A percentile compares a stretch with the other conserved stretches of the same genome.
These are phyloP conservation scores for Esperia sulphurella DNA, from an alignment of 2,888 invertebrate genomes.

Conservation along the genomic window DNA sequence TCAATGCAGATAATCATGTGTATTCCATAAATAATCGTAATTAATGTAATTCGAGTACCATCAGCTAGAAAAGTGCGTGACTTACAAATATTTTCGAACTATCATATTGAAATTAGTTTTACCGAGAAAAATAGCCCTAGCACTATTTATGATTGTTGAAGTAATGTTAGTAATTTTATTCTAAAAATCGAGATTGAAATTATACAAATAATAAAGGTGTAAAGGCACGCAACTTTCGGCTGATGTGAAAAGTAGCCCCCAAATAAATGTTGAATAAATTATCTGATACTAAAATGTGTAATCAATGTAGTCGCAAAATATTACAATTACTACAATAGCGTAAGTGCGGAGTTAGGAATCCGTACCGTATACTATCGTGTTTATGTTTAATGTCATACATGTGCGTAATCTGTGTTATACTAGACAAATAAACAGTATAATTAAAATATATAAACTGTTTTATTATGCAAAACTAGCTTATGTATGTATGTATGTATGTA, in stretches of 20 bases:
- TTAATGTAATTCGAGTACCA: neutral
- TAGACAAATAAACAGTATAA: conserved; percentile 14
- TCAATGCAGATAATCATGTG: neutral
- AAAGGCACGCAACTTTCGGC: too few species aligned
- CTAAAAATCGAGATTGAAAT: too few species aligned
- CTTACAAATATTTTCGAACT: neutral
- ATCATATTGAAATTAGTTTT: neutral
- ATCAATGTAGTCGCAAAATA: neutral
- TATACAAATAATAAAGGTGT: too few species aligned
- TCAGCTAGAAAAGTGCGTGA: neutral
- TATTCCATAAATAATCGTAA: neutral
- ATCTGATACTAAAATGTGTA: too few species aligned
- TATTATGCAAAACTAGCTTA: neutral
- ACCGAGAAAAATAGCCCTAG: neutral
- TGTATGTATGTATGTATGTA: too few species aligned
- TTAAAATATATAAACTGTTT: neutral
- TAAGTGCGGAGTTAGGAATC: conserved; percentile 12
- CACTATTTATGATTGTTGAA: neutral
- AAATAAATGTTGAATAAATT: too few species aligned
- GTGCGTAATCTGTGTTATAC: conserved; percentile 17
- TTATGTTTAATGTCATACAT: conserved; percentile 17
- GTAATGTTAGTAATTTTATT: too few species aligned
- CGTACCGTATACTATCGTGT: conserved; percentile 1
- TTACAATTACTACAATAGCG: neutral
- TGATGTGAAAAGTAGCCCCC: too few species aligned